These are phyloP conservation scores for Chroicocephalus ridibundus DNA, from an alignment of 2,113 vertebrate genomes.

Conservation along the genomic window DNA sequence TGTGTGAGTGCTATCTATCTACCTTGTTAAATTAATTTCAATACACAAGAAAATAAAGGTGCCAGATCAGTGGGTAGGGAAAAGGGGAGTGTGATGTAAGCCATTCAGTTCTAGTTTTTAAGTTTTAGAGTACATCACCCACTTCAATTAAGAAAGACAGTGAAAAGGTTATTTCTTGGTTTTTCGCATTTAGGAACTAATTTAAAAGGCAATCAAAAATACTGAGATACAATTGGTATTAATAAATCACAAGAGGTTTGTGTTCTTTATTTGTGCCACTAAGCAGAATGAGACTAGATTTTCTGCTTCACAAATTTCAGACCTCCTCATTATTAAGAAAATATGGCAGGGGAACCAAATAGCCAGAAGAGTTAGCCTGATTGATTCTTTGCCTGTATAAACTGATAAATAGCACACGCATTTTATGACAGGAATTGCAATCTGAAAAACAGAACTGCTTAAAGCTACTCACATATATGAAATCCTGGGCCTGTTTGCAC, in stretches of 20 bases:
- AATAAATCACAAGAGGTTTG: constrained; percentile 43
- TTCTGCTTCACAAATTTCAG: constrained; percentile 28
- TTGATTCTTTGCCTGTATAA: not conserved
- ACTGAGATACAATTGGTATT: constrained; percentile 1
- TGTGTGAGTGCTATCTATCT: not conserved
- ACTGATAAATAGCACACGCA: not conserved
- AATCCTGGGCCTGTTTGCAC: not conserved
- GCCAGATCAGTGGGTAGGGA: not conserved
- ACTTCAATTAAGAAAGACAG: not conserved
- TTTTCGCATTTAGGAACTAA: not conserved
- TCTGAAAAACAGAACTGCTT: not conserved
- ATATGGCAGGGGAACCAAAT: not conserved
- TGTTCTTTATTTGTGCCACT: constrained; percentile 16
- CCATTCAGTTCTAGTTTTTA: not conserved
- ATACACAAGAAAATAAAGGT: not conserved
- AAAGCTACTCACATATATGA: not conserved
- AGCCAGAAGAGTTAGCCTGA: not conserved
- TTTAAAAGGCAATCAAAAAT: constrained; percentile 21
- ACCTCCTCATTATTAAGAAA: constrained; percentile 44
- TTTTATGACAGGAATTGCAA: not conserved
- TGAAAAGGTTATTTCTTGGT: not conserved
- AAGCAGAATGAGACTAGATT: constrained; percentile 28
- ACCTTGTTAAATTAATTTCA: constrained; percentile 13
- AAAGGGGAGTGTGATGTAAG: not conserved
- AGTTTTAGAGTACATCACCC: not conserved